A percentile compares a stretch with the other conserved stretches of the same genome.
These are phyloP conservation scores for Xyrichtys novacula DNA, from an alignment of 2,797 vertebrate genomes.

Conservation along the genomic window DNA sequence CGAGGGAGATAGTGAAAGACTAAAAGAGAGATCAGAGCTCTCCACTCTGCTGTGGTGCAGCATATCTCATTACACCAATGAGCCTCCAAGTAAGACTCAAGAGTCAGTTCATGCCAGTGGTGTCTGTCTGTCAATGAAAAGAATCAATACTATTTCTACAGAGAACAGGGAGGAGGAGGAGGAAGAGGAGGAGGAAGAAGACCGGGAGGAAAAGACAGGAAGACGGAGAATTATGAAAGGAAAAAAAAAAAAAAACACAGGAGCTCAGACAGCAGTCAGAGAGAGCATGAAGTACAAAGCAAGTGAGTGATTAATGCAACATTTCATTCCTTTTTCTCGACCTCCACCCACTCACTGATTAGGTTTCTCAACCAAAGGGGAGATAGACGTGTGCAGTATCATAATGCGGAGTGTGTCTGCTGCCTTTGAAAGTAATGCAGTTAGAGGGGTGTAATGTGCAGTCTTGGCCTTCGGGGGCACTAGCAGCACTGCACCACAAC, in stretches of 20 bases:
- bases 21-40: background rate
- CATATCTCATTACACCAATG: slow-evolving; percentile 41
- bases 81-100: slow-evolving; percentile 39
- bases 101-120: slow-evolving; percentile 36
- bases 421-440: slow-evolving; percentile 37
- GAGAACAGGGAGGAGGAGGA: slow-evolving; percentile 16
- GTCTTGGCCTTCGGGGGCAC: slow-evolving; percentile 32
- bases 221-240: slow-evolving; percentile 13
- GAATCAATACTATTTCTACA: slow-evolving; percentile 39
- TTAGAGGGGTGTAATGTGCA: slow-evolving; percentile 17
- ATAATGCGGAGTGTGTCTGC: slow-evolving; percentile 45
- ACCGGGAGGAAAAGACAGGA: background rate
- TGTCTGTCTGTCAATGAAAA: slow-evolving; percentile 38
- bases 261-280: slow-evolving; percentile 16
- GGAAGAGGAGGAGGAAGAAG: slow-evolving; percentile 2
- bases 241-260: background rate
- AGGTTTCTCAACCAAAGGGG: slow-evolving; percentile 28
- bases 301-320: slow-evolving; percentile 40
- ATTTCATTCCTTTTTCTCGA: slow-evolving; percentile 44
- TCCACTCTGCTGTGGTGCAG: slow-evolving; percentile 10
- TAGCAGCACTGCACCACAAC: slow-evolving; percentile 62
- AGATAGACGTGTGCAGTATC: slow-evolving; percentile 38
- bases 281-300: slow-evolving; percentile 37
- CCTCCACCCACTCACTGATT: slow-evolving; percentile 45
- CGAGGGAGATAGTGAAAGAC: background rate